Percentiles rank a stretch among this genome's conserved stretches.
These are phyloP conservation scores for Pipistrellus pygmaeus DNA, from an alignment of 2,797 vertebrate genomes.

Conservation along the genomic window DNA sequence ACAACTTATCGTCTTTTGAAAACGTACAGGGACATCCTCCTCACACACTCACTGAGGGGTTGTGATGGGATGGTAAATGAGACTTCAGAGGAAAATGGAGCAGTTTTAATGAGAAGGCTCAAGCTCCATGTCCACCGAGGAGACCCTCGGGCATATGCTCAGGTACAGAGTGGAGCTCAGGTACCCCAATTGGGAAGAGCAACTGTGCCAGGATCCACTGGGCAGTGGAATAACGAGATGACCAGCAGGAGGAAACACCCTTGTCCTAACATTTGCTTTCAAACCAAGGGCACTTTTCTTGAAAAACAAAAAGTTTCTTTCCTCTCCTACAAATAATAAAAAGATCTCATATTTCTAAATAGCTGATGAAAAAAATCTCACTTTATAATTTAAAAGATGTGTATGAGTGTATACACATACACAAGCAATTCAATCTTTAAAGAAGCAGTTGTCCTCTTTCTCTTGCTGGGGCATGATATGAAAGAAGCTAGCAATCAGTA, in stretches of 20 bases:
- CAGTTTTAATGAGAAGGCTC: background rate
- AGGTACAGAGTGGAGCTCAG: accelerated
- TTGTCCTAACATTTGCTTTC: background rate
- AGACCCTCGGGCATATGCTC: accelerated
- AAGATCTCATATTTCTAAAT: constrained; percentile 14
- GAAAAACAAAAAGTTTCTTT: background rate
- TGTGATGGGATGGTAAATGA: accelerated
- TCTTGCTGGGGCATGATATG: background rate
- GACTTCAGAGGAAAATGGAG: background rate
- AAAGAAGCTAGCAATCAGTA: background rate
- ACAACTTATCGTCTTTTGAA: background rate
- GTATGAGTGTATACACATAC: background rate
- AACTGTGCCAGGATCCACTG: background rate
- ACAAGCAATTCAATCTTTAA: background rate
- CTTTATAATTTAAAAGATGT: background rate
- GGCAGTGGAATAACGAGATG: background rate
- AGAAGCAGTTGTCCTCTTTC: background rate
- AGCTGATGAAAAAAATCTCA: background rate
- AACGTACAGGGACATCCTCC: background rate
- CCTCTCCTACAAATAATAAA: background rate
- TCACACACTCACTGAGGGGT: background rate
- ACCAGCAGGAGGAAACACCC: background rate
- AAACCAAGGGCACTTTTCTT: background rate
- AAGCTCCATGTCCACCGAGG: background rate
- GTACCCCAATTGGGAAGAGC: background rate